A percentile compares a stretch with the other conserved stretches of the same genome.
phyloP scores from a whole-genome alignment of 2,888 invertebrate species.

The Dynastes grantii region DNA sequence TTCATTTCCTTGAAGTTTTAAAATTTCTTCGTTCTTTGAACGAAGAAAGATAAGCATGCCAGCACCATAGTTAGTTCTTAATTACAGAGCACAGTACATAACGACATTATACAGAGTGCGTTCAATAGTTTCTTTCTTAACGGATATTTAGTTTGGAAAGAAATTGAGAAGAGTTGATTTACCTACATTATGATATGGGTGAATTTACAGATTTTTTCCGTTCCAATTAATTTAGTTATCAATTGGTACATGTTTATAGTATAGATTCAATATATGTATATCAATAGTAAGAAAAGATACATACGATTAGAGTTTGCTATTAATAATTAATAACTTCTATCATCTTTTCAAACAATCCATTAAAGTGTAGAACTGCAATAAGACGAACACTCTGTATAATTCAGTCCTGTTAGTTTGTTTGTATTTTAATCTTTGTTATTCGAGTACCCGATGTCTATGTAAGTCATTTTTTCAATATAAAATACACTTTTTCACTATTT shows the following conservation, averaged over 20 bases:
- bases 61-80: conserved; percentile 69
- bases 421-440: conserved; percentile 51
- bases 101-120: conserved; percentile 54
- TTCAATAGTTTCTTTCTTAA: not conserved
- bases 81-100: conserved; percentile 68
- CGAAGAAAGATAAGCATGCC: conserved; percentile 64
- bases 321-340: no score
- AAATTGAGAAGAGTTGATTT: not conserved
- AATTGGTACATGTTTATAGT: no score
- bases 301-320: no score
- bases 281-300: no score
- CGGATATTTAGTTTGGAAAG: conserved; percentile 12
- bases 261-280: no score
- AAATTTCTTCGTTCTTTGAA: conserved; percentile 39
- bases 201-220: not conserved
- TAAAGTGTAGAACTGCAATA: not conserved
- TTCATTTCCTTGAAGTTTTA: conserved; percentile 16
- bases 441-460: conserved; percentile 52
- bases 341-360: no score
- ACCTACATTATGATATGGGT: not conserved
- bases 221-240: no score
- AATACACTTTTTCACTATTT: conserved; percentile 50
- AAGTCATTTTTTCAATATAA: conserved; percentile 52
- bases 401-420: conserved; percentile 45
- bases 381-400: conserved; percentile 39